Evolutionary conservation across 2,113 vertebrate genomes (phyloP).

Genomic region (Triplophysa rosa): DNA sequence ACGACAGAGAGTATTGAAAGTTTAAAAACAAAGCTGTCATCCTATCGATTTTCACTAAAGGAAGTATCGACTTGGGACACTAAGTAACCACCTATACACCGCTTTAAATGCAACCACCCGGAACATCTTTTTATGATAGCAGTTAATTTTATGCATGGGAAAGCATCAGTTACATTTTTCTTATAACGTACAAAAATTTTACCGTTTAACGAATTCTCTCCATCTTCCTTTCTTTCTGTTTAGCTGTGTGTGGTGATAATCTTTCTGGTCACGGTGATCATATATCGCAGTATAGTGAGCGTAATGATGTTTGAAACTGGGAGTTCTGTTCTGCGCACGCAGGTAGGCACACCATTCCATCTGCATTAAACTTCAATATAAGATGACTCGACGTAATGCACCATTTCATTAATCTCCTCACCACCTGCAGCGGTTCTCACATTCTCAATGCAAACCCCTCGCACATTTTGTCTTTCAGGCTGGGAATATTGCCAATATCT

Average conservation of each 20-base stretch:
- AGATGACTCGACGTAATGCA: not conserved
- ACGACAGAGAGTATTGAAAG: too few relatives aligned
- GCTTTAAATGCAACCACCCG: too few relatives aligned
- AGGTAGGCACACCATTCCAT: constrained; percentile 61
- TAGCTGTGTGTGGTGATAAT: constrained; percentile 79
- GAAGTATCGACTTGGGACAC: too few relatives aligned
- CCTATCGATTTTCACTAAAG: too few relatives aligned
- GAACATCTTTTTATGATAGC: too few relatives aligned
- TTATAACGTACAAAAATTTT: too few relatives aligned
- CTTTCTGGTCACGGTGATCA: constrained; percentile 81
- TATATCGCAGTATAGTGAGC: constrained; percentile 77
- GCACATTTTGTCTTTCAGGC: constrained; percentile 62
- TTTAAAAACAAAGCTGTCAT: too few relatives aligned
- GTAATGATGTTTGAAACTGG: constrained; percentile 77
- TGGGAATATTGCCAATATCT: constrained; percentile 79
- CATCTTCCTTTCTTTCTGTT: not conserved
- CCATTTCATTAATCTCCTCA: constrained; percentile 23
- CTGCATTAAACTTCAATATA: constrained; percentile 6
- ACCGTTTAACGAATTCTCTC: not conserved
- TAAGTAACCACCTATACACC: too few relatives aligned
- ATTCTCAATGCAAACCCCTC: not conserved
- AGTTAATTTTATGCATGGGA: too few relatives aligned
- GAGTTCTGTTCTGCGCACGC: constrained; percentile 75
- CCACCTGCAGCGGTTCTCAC: constrained; percentile 34
- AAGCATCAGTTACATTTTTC: too few relatives aligned